A percentile compares a stretch with the other conserved stretches of the same genome.
Evolutionary conservation across 2,113 vertebrate genomes (phyloP).

Genomic region (Turdus rufiventris): DNA sequence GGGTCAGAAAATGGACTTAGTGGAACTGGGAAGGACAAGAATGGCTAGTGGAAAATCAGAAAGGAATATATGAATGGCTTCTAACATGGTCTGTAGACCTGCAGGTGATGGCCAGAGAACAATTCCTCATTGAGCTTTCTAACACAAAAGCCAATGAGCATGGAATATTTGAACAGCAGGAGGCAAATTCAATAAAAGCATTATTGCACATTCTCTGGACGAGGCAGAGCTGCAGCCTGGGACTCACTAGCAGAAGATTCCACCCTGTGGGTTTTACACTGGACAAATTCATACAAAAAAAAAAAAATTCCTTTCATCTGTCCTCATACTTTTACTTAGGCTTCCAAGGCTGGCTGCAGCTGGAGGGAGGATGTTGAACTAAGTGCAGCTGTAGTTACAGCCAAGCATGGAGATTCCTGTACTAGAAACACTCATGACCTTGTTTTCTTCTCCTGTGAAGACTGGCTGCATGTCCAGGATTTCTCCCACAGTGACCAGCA

Average conservation of each 20-base stretch:
- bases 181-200: accelerated
- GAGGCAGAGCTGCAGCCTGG: accelerated
- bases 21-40: not conserved
- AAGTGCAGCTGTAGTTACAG: not conserved
- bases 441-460: constrained; percentile 37
- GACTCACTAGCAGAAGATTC: not conserved
- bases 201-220: accelerated
- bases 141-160: not conserved
- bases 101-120: not conserved
- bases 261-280: not conserved
- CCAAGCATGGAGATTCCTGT: not conserved
- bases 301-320: not conserved
- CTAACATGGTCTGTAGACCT: not conserved
- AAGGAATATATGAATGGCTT: not conserved
- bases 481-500: constrained; percentile 42
- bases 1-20: not conserved
- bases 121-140: not conserved
- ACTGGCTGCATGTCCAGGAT: constrained; percentile 45
- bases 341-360: not conserved
- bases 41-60: not conserved
- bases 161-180: not conserved
- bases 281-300: not conserved
- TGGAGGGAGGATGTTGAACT: not conserved
- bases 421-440: not conserved
- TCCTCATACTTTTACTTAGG: not conserved